Evolutionary conservation across 2,888 invertebrate genomes (phyloP).

Genomic region (Neelides folsomi): DNA sequence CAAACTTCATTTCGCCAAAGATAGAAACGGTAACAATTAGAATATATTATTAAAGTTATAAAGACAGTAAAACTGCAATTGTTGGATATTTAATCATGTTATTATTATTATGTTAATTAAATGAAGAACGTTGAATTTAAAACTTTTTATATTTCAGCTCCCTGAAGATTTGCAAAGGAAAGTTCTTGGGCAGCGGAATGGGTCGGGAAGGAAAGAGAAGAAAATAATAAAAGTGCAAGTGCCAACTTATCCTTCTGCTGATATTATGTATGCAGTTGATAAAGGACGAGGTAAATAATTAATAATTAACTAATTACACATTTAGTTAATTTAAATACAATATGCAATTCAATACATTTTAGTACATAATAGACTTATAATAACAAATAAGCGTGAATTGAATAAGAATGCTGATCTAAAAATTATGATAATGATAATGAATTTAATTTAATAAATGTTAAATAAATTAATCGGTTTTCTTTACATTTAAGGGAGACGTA

Average conservation of each 20-base stretch:
- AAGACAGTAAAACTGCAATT: too few relatives aligned
- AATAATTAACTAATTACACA: background rate
- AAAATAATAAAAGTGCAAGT: conserved; percentile 60
- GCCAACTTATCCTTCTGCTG: conserved; percentile 68
- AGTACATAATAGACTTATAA: too few relatives aligned
- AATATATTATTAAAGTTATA: too few relatives aligned
- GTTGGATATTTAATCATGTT: too few relatives aligned
- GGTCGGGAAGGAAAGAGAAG: conserved; percentile 26
- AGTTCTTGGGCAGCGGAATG: conserved; percentile 44
- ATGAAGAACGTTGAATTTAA: too few relatives aligned
- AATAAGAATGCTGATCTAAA: conserved; percentile 8
- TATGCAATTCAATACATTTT: too few relatives aligned
- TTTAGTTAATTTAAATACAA: background rate
- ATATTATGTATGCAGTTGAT: conserved; percentile 52
- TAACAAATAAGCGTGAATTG: conserved; percentile 8
- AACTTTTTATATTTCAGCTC: conserved; percentile 48
- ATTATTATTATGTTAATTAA: too few relatives aligned
- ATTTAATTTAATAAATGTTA: background rate
- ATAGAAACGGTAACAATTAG: conserved; percentile 73
- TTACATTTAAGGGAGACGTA: conserved; percentile 8
- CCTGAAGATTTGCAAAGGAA: conserved; percentile 82
- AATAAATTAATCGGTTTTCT: conserved; percentile 5
- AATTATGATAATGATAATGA: background rate
- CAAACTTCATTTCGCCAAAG: conserved; percentile 83
- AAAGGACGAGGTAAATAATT: conserved; percentile 21